These are phyloP conservation scores for Microctonus hyperodae DNA, from an alignment of 2,888 invertebrate genomes.

Conservation along the genomic window DNA sequence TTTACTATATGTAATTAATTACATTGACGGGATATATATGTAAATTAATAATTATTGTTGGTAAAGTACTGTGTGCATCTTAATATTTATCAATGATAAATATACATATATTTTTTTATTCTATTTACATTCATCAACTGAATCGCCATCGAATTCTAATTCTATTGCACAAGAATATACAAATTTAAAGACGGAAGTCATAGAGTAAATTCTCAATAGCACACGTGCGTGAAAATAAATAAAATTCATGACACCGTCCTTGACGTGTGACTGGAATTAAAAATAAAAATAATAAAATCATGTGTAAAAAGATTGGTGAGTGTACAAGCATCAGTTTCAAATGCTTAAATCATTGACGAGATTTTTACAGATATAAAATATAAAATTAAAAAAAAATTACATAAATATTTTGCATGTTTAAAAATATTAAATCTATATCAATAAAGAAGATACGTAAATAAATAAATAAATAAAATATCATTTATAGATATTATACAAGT, in stretches of 20 bases:
- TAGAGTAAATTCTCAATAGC: slow-evolving; percentile 8
- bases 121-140: not conserved
- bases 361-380: not conserved
- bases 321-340: not conserved
- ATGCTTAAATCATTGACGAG: not conserved
- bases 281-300: not conserved
- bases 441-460: too few species aligned
- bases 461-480: too few species aligned
- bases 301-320: not conserved
- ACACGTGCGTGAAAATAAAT: slow-evolving; percentile 25
- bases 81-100: not conserved
- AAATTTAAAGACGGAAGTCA: slow-evolving; percentile 11
- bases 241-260: slow-evolving; percentile 25
- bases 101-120: not conserved
- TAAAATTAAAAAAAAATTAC: not conserved
- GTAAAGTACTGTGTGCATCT: not conserved
- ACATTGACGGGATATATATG: not conserved
- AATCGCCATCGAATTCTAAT: not conserved
- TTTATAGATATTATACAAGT: too few species aligned
- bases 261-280: slow-evolving; percentile 24
- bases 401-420: too few species aligned
- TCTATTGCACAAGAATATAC: not conserved
- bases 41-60: not conserved
- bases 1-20: not conserved
- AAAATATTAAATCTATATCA: too few species aligned